phyloP scores from a whole-genome alignment of 2,888 invertebrate species.

The Argyresthia albistria region DNA sequence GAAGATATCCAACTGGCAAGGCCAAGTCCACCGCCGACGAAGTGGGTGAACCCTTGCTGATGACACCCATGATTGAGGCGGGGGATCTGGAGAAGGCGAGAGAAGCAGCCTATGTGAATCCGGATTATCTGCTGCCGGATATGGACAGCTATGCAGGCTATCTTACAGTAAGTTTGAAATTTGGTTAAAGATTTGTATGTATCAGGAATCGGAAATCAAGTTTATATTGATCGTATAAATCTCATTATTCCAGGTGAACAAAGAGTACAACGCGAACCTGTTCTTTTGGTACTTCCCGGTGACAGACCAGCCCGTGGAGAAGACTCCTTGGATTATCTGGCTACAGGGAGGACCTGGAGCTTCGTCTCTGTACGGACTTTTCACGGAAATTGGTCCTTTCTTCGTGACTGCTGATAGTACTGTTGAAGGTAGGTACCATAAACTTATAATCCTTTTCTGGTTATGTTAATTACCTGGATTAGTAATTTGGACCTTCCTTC shows the following conservation, averaged over 20 bases:
- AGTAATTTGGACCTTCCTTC: too few relatives aligned
- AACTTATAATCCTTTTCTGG: not conserved
- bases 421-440: slow-evolving; percentile 35
- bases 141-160: slow-evolving; percentile 66
- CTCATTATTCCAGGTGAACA: slow-evolving; percentile 73
- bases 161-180: slow-evolving; percentile 37
- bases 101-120: slow-evolving; percentile 49
- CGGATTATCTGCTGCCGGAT: slow-evolving; percentile 45
- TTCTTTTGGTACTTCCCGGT: slow-evolving; percentile 92
- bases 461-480: too few relatives aligned
- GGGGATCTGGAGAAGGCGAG: slow-evolving; percentile 65
- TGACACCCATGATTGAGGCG: slow-evolving; percentile 68
- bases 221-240: not conserved
- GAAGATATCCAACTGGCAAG: slow-evolving; percentile 36
- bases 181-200: too few relatives aligned
- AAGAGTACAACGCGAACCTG: slow-evolving; percentile 81
- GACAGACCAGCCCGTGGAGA: slow-evolving; percentile 52
- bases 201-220: too few relatives aligned
- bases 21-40: slow-evolving; percentile 27
- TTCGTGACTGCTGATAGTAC: slow-evolving; percentile 48
- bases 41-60: slow-evolving; percentile 65
- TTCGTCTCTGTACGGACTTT: slow-evolving; percentile 70
- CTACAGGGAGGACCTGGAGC: slow-evolving; percentile 74
- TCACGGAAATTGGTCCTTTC: slow-evolving; percentile 77
- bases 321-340: slow-evolving; percentile 73